Base-by-base conservation (phyloP, 1,140 invertebrate species). In the Pseudomyrmex pallidus region DNA sequence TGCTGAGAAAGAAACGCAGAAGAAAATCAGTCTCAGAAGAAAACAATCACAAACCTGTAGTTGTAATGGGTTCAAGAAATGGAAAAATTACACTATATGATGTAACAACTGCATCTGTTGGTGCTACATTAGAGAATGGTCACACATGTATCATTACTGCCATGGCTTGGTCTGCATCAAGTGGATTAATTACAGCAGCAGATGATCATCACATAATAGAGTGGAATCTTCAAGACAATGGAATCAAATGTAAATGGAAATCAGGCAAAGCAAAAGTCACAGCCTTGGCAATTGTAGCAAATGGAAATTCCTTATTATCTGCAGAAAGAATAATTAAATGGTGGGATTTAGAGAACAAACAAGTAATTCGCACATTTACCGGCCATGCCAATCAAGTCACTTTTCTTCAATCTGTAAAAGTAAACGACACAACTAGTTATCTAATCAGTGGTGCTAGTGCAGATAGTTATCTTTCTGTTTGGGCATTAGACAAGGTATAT, bases 351-450 rank as follows among this genome's bases (percentile, higher is more conserved):
- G 87, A 94, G 13, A 95, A 91, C 0, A 95, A 95, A 89, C 93
- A 96, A 88, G 70, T 96, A 20, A 87, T 97, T 56, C 95, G 94
- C 77, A 96, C 95, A 35, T 97, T 96, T 89, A 96, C 95, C 1
- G 96, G 96, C 7, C 97, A 97, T 92, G 95, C 95, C 22, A 95
- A 95, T 82, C 95, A 96, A 90, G 95, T 97, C 0, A 94, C 94
- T 74, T 92, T 95, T 48, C 92, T 97, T 68, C 87, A 92, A 63
- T 92, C 94, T 61, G 88, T 96, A 54, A 91, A 90, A 83, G 67
- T 94, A 67, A 85, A 91, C 17, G 84, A 91, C 64, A 87, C 88
- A 62, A 91, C 90, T 67, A 93, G 85, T 73, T 97, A 96, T 90
- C 94, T 97, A 74, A 89, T 97, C 13, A 96, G 96, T 61, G 95